Evolutionary conservation across 2,888 invertebrate species (phyloP), one percentile per base, ranked within the genome.

Genomic region (Rhagium mordax): DNA sequence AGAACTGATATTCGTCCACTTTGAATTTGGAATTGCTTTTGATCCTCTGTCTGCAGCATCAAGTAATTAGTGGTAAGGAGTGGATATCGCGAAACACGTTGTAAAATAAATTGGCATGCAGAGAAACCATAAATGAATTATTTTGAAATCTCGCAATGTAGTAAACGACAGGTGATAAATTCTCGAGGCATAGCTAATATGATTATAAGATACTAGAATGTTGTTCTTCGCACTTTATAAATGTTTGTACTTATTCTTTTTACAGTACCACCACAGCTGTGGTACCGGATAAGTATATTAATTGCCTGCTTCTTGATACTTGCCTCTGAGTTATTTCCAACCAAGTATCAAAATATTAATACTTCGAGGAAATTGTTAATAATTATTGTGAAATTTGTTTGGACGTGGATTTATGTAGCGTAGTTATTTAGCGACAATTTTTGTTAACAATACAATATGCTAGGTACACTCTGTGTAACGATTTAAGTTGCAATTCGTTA

Each of bases 141-240:
- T 78, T 79, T 78, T 76, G 77, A 78, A 79, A 77, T 76, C 76
- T 72, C 72, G 76, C 79, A 76, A 76, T 78, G 79, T 78, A 73
- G 76, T 62, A 72, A 73, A 75, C 71, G 80, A 80, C 78, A 79
- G 80, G 80, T 76, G 75, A 79, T 80, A 80, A 80, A 80, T 80
- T 78, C 74, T 74, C 73, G 61, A 74, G 74, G 78, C 80, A 80
- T 77, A 67, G 77, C 78, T 79, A 80, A 80, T 80, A 80, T 80
- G 78, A 80, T 80, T 80, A 79, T 79, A 76, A 80, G 80, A 77
- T 78, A 74, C 77, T 73, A 74, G 78, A 78, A 80, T 78, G 79
- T 79, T 80, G 80, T 79, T 79, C 78, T 80, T 80, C 79, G 77
- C 80, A 79, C 80, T 80, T 79, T 78, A 78, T 77, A 74, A 76